Base-by-base conservation (phyloP, 2,888 invertebrate species). In the Pollenia amentaria region DNA sequence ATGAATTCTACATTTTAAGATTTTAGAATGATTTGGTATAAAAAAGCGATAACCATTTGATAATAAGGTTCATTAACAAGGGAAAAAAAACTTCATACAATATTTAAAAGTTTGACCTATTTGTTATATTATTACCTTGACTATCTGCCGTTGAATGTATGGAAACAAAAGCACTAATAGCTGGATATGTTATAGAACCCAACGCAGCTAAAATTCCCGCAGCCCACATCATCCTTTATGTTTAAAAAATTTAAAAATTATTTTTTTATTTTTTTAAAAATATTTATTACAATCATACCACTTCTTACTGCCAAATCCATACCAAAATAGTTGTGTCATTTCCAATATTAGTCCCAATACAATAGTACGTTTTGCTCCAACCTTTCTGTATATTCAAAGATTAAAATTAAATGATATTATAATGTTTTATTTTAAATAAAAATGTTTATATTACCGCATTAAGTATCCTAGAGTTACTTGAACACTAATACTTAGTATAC, bases 101-200 rank as follows among this genome's bases (percentile, higher is more conserved):
- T 29, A 6, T 6, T 29, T 0, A 29, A 29, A 29, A 29, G 29
- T 29, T 29, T 29, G 29, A 29, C 4, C 6, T 29, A 29, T 29
- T 29, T 29, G 29, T 29, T 29, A 29, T 3, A 29, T 29, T 29
- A 29, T 62, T 62, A 94, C 97, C 99, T 94, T 99, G 99, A 91
- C 98, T 96, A 93, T 99, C 99, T n/a, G 98, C 97, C 91, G 98
- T 97, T 88, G 99, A 98, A 94, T 99, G 98, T 91, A 99, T 97
- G 14, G 99, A 99, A 78, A 99, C 99, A 94, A 99, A 99, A 51
- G 99, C 98, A 93, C 98, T 98, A 92, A 99, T 99, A 78, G 99
- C 99, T 48, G 99, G 99, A 94, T 99, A 99, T 4, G 99, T 99
- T 90, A 99, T 97, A 89, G 98, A 98, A 87, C 98, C 98, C 89